Conservation (phyloP, 53 echinoderm and acorn worm genomes). For the Luidia sarsii region DNA sequence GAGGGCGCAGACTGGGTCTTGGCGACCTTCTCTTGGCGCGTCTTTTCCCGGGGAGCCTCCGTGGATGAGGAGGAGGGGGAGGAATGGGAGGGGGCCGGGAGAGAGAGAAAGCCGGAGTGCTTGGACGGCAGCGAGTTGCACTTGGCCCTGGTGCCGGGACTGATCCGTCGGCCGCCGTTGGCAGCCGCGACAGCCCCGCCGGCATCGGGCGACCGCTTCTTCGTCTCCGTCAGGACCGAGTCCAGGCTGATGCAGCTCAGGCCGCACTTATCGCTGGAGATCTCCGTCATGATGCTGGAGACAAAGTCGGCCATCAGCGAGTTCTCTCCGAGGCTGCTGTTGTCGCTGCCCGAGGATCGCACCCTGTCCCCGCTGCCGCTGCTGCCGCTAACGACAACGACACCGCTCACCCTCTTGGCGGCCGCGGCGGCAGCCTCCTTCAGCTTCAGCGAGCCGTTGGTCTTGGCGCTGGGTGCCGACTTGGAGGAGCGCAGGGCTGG, state of each 20-base stretch:
- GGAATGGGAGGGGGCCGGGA: not conserved
- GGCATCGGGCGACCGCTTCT: not conserved
- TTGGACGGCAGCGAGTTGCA: constrained; percentile 34
- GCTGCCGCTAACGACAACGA: no score
- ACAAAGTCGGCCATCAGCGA: constrained; percentile 87
- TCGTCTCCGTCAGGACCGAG: constrained; percentile 35
- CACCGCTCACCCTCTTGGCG: constrained; percentile 1
- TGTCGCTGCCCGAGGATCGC: constrained; percentile 24
- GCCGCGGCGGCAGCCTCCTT: not conserved
- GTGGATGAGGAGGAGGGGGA: no score
- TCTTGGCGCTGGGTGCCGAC: not conserved
- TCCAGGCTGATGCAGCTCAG: constrained; percentile 49
- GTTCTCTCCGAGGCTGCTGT: constrained; percentile 60
- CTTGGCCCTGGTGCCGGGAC: constrained; percentile 24
- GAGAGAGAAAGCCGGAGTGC: not conserved
- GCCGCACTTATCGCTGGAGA: constrained; percentile 26
- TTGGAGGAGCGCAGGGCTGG: not conserved
- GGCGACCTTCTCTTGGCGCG: not conserved
- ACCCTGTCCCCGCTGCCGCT: constrained; percentile 20
- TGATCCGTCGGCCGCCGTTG: not conserved
- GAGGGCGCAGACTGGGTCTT: constrained; percentile 1
- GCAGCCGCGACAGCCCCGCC: not conserved
- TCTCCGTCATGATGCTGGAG: constrained; percentile 73
- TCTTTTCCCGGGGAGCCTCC: not conserved
- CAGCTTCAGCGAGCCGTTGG: constrained; percentile 39